These are phyloP conservation scores for Antheraea assamensis DNA, from an alignment of 2,888 invertebrate genomes.

Conservation along the genomic window DNA sequence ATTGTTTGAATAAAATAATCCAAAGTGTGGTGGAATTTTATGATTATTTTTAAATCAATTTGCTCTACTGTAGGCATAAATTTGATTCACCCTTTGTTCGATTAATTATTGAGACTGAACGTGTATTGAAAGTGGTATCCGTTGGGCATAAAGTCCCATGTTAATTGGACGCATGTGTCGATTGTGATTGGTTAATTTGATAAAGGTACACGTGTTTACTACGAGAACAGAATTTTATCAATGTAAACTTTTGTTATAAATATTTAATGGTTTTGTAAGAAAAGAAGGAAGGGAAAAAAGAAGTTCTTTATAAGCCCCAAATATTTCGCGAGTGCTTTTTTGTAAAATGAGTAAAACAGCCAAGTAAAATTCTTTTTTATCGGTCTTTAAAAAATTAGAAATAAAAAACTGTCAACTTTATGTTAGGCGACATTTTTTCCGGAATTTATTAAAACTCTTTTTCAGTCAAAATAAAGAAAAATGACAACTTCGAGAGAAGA, in stretches of 20 bases:
- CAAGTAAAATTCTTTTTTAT: too few relatives aligned
- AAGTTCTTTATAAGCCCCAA: too few relatives aligned
- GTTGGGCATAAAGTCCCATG: slow-evolving; percentile 17
- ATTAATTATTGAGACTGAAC: neutral
- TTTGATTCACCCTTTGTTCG: neutral
- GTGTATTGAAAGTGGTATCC: slow-evolving; percentile 7
- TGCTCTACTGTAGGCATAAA: neutral
- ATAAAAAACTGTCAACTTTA: too few relatives aligned
- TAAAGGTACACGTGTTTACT: neutral
- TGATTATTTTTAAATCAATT: neutral
- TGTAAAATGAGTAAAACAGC: too few relatives aligned
- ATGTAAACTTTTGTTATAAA: neutral
- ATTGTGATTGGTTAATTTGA: slow-evolving; percentile 3
- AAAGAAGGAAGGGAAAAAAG: too few relatives aligned
- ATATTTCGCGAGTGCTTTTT: too few relatives aligned
- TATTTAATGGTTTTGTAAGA: neutral
- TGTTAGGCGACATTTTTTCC: too few relatives aligned
- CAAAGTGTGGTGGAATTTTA: neutral
- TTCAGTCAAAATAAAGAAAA: too few relatives aligned
- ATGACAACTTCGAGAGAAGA: too few relatives aligned
- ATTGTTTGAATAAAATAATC: too few relatives aligned
- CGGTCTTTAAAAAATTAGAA: too few relatives aligned
- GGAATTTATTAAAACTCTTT: too few relatives aligned
- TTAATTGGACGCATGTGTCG: slow-evolving; percentile 19
- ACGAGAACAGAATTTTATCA: neutral